These are phyloP conservation scores for Caenorhabditis latens DNA, from an alignment of 1,140 invertebrate species.

Conservation along the genomic window DNA sequence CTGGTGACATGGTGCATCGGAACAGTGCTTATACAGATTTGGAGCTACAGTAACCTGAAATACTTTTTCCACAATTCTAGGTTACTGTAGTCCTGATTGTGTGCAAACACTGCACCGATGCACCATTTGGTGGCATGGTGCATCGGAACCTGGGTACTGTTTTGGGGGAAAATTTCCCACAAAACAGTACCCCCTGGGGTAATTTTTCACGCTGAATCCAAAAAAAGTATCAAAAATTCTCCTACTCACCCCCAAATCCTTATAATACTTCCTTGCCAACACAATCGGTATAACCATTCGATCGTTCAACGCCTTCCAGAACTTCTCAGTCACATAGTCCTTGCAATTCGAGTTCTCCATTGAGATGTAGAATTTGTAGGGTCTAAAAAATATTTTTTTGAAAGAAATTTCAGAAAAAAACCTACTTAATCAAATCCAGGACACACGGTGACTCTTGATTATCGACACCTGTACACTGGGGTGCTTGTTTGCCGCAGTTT, in stretches of 20 bases:
- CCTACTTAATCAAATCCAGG: constrained; percentile 42
- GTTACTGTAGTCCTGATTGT: no score
- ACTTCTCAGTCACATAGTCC: constrained; percentile 97
- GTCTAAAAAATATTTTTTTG: constrained; percentile 83
- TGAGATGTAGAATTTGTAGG: constrained; percentile 97
- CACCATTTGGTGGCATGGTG: no score
- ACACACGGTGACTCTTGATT: constrained; percentile 62
- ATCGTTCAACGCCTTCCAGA: constrained; percentile 84
- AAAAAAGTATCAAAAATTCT: background rate
- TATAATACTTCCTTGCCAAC: constrained; percentile 61
- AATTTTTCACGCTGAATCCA: background rate
- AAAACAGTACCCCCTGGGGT: no score
- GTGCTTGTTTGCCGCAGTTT: constrained; percentile 79
- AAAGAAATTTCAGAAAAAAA: background rate
- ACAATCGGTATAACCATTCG: constrained; percentile 59
- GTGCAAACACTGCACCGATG: no score
- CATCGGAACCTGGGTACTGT: no score
- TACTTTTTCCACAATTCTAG: no score
- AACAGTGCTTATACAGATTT: no score
- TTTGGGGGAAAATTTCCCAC: no score
- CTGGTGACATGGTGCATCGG: no score
- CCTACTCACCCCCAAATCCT: constrained; percentile 58
- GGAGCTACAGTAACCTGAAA: no score
- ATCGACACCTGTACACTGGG: constrained; percentile 59
- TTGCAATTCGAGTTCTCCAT: constrained; percentile 97